phyloP scores from a whole-genome alignment of 2,113 vertebrate genomes.

The Edolisoma coerulescens region DNA sequence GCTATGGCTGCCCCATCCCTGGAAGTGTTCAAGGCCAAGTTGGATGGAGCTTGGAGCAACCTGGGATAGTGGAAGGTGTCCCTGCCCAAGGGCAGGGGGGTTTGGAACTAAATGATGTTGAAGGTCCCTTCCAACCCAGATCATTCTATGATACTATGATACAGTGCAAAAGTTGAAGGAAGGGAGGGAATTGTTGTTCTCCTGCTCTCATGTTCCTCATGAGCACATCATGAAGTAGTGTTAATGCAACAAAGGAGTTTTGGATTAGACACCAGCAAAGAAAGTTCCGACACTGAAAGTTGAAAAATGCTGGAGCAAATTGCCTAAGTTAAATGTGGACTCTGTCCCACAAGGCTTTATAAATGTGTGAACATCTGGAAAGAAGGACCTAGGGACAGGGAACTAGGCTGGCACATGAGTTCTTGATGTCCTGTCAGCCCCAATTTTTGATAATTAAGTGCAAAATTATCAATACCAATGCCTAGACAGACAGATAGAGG shows the following conservation, averaged over 20 bases:
- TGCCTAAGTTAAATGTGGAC: not conserved
- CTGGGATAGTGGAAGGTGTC: not conserved
- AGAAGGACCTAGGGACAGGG: not conserved
- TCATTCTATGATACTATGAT: not conserved
- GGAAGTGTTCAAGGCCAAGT: fast-evolving
- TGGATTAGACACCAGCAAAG: not conserved
- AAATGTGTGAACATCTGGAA: not conserved
- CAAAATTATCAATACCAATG: not conserved
- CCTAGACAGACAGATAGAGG: not conserved
- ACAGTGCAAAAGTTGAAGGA: not conserved
- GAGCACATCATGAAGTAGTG: not conserved
- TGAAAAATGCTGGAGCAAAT: not conserved
- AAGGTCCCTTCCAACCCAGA: not conserved
- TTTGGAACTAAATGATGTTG: not conserved
- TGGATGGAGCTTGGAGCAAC: not conserved
- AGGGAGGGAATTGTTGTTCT: not conserved
- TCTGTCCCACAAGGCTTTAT: not conserved
- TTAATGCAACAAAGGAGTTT: not conserved
- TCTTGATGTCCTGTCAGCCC: not conserved
- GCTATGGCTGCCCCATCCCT: not conserved
- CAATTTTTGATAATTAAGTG: not conserved
- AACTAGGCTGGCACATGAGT: not conserved
- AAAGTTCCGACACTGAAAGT: not conserved
- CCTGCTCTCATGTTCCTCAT: not conserved
- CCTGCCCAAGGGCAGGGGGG: not conserved